These are phyloP conservation scores for Apostichopus leukothele DNA, from an alignment of 53 echinoderm and acorn worm genomes.

Conservation along the genomic window DNA sequence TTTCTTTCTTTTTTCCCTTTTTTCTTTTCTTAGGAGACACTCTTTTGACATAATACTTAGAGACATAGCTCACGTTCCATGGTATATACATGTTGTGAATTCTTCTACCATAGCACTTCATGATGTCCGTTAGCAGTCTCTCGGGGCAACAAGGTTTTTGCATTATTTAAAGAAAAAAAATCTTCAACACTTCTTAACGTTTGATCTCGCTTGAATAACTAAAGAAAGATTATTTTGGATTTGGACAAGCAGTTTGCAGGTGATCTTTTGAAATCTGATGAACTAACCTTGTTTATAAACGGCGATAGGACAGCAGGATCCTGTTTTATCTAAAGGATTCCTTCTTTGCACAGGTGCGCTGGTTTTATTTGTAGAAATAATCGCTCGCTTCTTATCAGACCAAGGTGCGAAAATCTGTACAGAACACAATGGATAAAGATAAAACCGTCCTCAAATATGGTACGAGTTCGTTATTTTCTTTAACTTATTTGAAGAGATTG, in stretches of 20 bases:
- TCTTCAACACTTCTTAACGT: too few relatives aligned
- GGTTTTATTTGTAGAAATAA: background rate
- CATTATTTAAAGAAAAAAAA: too few relatives aligned
- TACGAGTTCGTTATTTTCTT: background rate
- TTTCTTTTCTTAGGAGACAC: too few relatives aligned
- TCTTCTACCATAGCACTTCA: too few relatives aligned
- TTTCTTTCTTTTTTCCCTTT: too few relatives aligned
- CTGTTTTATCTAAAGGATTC: background rate
- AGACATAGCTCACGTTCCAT: too few relatives aligned
- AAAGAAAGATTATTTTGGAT: slow-evolving; percentile 1
- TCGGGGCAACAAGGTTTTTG: too few relatives aligned
- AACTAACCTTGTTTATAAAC: slow-evolving; percentile 7
- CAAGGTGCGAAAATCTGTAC: background rate
- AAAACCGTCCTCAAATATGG: background rate
- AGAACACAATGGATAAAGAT: background rate
- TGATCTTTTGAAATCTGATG: slow-evolving; percentile 13
- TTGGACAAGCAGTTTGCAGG: slow-evolving; percentile 8
- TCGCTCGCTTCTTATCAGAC: background rate
- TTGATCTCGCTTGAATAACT: background rate
- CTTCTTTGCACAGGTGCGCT: background rate
- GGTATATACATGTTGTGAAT: too few relatives aligned
- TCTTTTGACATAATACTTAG: too few relatives aligned
- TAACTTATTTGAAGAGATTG: background rate
- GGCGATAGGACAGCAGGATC: background rate
- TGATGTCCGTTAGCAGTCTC: too few relatives aligned